Percentiles rank a stretch among this genome's conserved stretches.
Evolutionary conservation across 35 echinoderm and acorn worm species (phyloP).

Genomic region (Stichopus chloronotus): DNA sequence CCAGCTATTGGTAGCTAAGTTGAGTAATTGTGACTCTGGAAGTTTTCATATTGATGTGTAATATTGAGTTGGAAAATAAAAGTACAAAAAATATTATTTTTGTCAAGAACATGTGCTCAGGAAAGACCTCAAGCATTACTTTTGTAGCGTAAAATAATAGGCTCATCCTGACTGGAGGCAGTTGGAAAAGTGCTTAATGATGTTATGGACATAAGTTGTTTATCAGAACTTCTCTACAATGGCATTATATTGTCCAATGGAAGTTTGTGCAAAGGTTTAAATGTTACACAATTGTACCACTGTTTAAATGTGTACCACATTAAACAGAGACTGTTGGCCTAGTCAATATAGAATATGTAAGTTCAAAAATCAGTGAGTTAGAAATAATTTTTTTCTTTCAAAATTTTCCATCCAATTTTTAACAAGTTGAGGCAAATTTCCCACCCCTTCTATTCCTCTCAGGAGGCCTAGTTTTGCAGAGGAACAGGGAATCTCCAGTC

Average conservation of each 20-base stretch:
- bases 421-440: background rate
- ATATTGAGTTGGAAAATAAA: slow-evolving; percentile 2
- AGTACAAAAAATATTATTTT: background rate
- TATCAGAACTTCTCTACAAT: background rate
- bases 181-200: background rate
- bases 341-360: background rate
- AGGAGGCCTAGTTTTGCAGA: slow-evolving; percentile 42
- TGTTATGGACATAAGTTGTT: background rate
- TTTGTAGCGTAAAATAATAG: background rate
- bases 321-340: background rate
- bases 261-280: background rate
- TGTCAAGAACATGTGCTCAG: background rate
- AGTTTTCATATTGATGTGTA: background rate
- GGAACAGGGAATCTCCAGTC: slow-evolving; percentile 6
- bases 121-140: background rate
- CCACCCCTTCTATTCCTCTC: background rate
- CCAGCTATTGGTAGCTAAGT: background rate
- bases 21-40: background rate
- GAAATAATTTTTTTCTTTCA: background rate
- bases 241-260: background rate
- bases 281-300: too few relatives aligned
- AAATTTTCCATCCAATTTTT: background rate
- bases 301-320: background rate
- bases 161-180: background rate
- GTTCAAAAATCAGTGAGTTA: too few relatives aligned